A percentile compares a stretch with the other conserved stretches of the same genome.
These are phyloP conservation scores for Ruditapes philippinarum DNA, from an alignment of 1,140 invertebrate species.

Conservation along the genomic window DNA sequence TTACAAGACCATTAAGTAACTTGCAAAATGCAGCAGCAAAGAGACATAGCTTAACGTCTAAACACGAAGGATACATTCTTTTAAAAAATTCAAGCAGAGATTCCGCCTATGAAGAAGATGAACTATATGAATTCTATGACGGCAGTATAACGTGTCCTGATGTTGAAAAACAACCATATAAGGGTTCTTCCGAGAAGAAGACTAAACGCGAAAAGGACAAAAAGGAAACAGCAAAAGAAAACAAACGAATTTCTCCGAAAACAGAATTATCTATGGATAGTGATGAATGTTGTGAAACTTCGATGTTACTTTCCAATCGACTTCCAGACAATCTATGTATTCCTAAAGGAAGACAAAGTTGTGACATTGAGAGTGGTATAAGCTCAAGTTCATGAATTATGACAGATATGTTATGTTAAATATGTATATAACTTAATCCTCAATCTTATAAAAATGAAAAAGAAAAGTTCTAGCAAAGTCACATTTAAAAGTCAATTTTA, in stretches of 20 bases:
- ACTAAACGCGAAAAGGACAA: background rate
- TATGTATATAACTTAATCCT: too few relatives aligned
- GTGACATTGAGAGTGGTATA: conserved; percentile 66
- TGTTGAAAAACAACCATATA: background rate
- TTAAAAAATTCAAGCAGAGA: conserved; percentile 72
- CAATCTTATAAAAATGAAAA: too few relatives aligned
- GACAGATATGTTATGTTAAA: too few relatives aligned
- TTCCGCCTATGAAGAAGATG: conserved; percentile 76
- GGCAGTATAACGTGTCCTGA: background rate
- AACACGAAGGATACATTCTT: conserved; percentile 77
- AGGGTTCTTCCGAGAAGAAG: background rate
- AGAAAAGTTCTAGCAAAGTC: too few relatives aligned
- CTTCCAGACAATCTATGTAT: conserved; percentile 7
- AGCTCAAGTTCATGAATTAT: conserved; percentile 49
- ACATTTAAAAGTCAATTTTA: too few relatives aligned
- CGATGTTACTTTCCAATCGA: background rate
- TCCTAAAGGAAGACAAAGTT: conserved; percentile 51
- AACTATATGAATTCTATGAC: conserved; percentile 62
- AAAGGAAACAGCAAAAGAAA: background rate
- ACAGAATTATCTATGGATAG: background rate
- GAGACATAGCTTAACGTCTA: conserved; percentile 77
- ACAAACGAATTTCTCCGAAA: background rate
- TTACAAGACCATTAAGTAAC: conserved; percentile 67
- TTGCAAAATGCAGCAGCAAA: conserved; percentile 68
- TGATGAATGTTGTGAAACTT: conserved; percentile 25